phyloP scores from a whole-genome alignment of 2,797 vertebrate genomes.

The Eidolon dupreanum region DNA sequence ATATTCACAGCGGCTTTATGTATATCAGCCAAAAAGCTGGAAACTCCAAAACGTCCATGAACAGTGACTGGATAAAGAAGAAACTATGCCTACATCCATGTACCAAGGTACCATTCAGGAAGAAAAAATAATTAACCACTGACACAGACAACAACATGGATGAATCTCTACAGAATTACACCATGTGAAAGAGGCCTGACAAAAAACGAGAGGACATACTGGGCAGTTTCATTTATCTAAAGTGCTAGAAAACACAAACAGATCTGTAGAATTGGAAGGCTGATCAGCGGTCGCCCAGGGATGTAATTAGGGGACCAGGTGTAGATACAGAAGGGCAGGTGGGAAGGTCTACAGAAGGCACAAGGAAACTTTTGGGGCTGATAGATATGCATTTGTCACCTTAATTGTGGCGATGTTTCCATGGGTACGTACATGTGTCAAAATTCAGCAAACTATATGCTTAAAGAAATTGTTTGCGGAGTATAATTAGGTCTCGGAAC shows the following conservation, averaged over 20 bases:
- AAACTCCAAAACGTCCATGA: background rate
- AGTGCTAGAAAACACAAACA: background rate
- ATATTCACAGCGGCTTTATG: background rate
- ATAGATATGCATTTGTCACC: background rate
- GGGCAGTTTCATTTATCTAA: background rate
- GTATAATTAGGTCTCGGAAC: background rate
- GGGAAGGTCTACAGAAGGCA: background rate
- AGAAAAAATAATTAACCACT: background rate
- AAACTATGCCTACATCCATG: background rate
- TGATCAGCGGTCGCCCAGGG: too few species aligned
- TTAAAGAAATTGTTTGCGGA: background rate
- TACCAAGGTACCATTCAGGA: background rate
- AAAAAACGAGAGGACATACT: accelerated
- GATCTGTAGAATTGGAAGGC: background rate
- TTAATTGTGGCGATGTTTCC: background rate
- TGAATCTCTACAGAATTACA: background rate
- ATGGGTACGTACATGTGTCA: background rate
- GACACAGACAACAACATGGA: background rate
- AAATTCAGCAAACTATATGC: background rate
- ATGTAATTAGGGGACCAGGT: too few species aligned
- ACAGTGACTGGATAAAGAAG: background rate
- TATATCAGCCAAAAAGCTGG: background rate
- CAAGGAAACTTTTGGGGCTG: too few species aligned
- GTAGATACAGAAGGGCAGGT: background rate
- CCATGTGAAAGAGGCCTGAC: background rate